Percentiles rank a stretch among this genome's conserved stretches.
Conservation (phyloP, 2,888 invertebrate genomes). For the Dryobotodes eremita region DNA sequence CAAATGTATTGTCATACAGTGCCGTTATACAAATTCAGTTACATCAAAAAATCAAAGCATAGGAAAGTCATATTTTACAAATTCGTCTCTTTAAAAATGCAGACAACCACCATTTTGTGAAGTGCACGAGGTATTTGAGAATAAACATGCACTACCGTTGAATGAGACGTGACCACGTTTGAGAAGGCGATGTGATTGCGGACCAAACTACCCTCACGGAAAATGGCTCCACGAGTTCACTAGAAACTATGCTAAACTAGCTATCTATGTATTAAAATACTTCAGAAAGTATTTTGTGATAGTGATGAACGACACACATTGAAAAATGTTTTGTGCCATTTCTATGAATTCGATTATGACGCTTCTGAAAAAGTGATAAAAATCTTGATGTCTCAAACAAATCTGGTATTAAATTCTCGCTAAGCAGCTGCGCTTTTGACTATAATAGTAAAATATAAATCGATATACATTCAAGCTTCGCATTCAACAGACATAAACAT, state of each 20-base stretch:
- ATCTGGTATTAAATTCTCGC: neutral
- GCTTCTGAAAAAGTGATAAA: neutral
- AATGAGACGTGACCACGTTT: constrained; percentile 47
- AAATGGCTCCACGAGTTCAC: constrained; percentile 19
- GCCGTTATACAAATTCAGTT: neutral
- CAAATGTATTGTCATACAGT: neutral
- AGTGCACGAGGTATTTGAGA: constrained; percentile 37
- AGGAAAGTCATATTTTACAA: neutral
- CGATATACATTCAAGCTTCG: constrained; percentile 1
- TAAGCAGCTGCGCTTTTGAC: neutral
- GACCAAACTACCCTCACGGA: constrained; percentile 41
- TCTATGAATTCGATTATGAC: neutral
- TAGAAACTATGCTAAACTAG: constrained; percentile 30
- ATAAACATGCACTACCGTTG: constrained; percentile 54
- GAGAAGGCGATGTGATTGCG: constrained; percentile 55
- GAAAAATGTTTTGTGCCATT: neutral
- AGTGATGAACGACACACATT: no score
- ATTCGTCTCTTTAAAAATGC: constrained; percentile 24
- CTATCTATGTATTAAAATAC: neutral
- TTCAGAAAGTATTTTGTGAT: neutral
- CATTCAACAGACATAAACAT: neutral
- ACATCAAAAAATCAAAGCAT: neutral
- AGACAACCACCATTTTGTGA: constrained; percentile 29
- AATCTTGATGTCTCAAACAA: neutral
- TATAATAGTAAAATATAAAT: neutral